Conservation (phyloP, 1,140 invertebrate species). For the Calliopsis andreniformis region DNA sequence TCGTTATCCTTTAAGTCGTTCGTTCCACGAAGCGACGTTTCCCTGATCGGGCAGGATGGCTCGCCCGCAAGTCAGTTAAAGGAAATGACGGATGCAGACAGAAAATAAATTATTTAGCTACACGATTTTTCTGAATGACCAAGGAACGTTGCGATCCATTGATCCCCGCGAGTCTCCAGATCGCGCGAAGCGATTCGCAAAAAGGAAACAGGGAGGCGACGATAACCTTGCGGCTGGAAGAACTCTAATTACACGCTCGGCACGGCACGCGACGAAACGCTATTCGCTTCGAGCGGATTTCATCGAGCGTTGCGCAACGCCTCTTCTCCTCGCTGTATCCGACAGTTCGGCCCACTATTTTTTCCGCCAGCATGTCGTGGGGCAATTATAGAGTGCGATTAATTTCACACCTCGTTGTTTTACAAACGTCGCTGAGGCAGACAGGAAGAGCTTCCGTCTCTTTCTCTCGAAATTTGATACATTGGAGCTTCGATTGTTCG, state of each 20-base stretch:
- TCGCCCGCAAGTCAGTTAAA: too few relatives aligned
- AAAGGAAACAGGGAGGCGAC: not conserved
- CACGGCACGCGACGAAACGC: conserved; percentile 15
- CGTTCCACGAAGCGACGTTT: not conserved
- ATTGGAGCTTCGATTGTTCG: not conserved
- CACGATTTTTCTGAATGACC: not conserved
- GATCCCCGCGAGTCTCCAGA: not conserved
- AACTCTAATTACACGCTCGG: conserved; percentile 36
- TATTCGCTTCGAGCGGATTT: conserved; percentile 4
- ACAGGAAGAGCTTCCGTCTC: not conserved
- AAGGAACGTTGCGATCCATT: not conserved
- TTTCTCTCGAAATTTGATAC: not conserved
- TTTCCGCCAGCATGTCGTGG: not conserved
- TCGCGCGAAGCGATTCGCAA: not conserved
- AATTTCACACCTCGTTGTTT: conserved; percentile 1
- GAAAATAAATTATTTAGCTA: too few relatives aligned
- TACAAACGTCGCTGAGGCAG: not conserved
- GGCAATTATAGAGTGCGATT: conserved; percentile 10
- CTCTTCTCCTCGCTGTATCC: too few relatives aligned
- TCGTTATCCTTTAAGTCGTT: not conserved
- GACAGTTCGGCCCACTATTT: not conserved
- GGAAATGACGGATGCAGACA: too few relatives aligned
- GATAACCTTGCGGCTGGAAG: conserved; percentile 11
- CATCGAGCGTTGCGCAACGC: conserved; percentile 30
- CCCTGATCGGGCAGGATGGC: too few relatives aligned